These are phyloP conservation scores for Eidolon helvum DNA, from an alignment of 2,113 vertebrate genomes.

Conservation along the genomic window DNA sequence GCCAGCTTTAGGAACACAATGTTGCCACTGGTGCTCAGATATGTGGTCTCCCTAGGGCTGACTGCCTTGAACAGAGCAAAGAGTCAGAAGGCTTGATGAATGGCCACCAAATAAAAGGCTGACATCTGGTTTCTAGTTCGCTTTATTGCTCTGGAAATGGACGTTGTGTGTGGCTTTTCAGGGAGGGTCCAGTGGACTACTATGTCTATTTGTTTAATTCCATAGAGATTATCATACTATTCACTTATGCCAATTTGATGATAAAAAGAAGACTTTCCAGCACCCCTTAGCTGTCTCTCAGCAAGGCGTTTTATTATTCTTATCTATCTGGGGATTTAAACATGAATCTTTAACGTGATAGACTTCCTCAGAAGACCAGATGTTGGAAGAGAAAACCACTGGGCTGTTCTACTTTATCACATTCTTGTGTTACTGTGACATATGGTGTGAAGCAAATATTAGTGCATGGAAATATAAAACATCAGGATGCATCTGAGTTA, in stretches of 20 bases:
- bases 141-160: neutral
- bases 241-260: neutral
- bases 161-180: neutral
- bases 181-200: neutral
- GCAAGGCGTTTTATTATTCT: conserved; percentile 38
- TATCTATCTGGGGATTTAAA: conserved; percentile 50
- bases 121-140: neutral
- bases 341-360: conserved; percentile 18
- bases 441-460: conserved; percentile 78
- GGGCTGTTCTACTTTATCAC: conserved; percentile 50
- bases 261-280: neutral
- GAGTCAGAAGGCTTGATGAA: neutral
- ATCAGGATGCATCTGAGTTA: conserved; percentile 72
- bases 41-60: neutral
- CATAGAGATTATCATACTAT: neutral
- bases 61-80: neutral
- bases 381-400: conserved; percentile 65
- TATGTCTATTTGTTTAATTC: neutral
- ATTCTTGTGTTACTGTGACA: conserved; percentile 54
- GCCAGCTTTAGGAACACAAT: neutral
- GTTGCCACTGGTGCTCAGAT: neutral
- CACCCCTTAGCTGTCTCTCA: neutral
- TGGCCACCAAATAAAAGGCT: neutral
- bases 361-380: conserved; percentile 63
- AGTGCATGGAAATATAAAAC: conserved; percentile 69